Conservation (phyloP, 2,797 vertebrate genomes). For the Anguilla marmorata region DNA sequence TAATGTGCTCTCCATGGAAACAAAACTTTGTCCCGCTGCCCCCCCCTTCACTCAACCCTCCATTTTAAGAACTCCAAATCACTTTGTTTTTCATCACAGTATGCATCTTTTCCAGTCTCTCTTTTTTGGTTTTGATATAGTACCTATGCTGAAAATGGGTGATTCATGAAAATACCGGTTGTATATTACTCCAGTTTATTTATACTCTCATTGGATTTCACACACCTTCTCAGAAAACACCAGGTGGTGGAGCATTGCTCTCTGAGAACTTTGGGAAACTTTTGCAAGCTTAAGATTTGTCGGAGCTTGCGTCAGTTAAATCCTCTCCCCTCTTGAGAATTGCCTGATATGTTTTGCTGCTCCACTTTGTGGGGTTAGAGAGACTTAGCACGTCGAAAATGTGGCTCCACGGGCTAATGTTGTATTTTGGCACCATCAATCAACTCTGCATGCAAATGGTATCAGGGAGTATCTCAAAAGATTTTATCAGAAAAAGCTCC, state of each 20-base stretch:
- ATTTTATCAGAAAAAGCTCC: conserved; percentile 7
- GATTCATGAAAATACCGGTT: conserved; percentile 52
- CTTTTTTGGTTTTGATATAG: conserved; percentile 48
- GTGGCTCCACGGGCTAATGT: background rate
- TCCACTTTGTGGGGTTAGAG: conserved; percentile 16
- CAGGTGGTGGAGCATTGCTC: conserved; percentile 53
- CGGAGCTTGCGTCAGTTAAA: conserved; percentile 25
- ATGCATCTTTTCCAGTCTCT: conserved; percentile 48
- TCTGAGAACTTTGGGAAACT: conserved; percentile 45
- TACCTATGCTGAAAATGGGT: conserved; percentile 53
- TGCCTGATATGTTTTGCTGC: conserved; percentile 24
- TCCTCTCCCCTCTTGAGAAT: conserved; percentile 14
- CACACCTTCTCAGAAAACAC: conserved; percentile 45
- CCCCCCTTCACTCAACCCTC: conserved; percentile 15
- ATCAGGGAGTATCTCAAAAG: background rate
- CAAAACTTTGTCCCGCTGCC: conserved; percentile 55
- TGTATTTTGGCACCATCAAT: background rate
- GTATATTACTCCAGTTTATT: conserved; percentile 46
- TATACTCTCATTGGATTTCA: conserved; percentile 49
- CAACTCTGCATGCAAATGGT: background rate
- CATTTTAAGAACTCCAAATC: background rate
- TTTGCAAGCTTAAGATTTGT: conserved; percentile 18
- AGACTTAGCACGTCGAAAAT: background rate
- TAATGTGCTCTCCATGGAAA: conserved; percentile 58
- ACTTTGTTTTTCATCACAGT: conserved; percentile 51